phyloP scores from a whole-genome alignment of 2,888 invertebrate species.

The Argyresthia goedartella region DNA sequence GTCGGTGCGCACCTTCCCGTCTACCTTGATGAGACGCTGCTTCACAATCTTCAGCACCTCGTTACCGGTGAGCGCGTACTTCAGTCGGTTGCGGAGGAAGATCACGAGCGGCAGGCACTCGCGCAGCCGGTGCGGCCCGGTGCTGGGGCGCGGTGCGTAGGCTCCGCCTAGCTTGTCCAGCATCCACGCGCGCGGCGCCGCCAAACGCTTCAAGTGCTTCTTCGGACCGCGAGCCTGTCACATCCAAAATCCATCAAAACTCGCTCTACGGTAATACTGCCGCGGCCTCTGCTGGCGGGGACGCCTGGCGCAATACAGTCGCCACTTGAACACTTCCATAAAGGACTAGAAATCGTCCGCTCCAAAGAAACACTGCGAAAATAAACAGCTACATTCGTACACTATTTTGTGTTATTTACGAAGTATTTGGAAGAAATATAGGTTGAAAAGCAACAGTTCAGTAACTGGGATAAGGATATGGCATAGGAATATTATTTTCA shows the following conservation, averaged over 20 bases:
- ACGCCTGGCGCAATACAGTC: too few species aligned
- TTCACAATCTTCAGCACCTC: slow-evolving; percentile 98
- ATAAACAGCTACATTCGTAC: too few species aligned
- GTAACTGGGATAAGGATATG: neutral
- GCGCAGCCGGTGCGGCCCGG: slow-evolving; percentile 97
- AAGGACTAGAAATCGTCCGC: neutral
- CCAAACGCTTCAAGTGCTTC: slow-evolving; percentile 99
- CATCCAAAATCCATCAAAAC: slow-evolving; percentile 18
- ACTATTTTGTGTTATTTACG: too few species aligned
- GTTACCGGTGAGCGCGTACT: slow-evolving; percentile 96
- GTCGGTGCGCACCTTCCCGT: slow-evolving; percentile 98
- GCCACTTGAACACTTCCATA: too few species aligned
- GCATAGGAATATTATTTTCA: neutral
- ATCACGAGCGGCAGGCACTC: slow-evolving; percentile 97
- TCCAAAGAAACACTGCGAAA: neutral
- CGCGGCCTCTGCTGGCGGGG: too few species aligned
- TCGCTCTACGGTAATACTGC: too few species aligned
- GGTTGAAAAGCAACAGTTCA: too few species aligned
- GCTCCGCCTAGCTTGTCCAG: slow-evolving; percentile 99
- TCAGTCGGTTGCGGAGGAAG: slow-evolving; percentile 96
- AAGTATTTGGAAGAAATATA: too few species aligned
- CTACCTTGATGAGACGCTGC: slow-evolving; percentile 98
- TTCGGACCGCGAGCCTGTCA: slow-evolving; percentile 99
- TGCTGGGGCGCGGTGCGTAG: slow-evolving; percentile 97
- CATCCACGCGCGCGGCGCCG: slow-evolving; percentile 99